Base-by-base conservation (phyloP, 2,797 vertebrate species). In the Diplodus puntazzo region DNA sequence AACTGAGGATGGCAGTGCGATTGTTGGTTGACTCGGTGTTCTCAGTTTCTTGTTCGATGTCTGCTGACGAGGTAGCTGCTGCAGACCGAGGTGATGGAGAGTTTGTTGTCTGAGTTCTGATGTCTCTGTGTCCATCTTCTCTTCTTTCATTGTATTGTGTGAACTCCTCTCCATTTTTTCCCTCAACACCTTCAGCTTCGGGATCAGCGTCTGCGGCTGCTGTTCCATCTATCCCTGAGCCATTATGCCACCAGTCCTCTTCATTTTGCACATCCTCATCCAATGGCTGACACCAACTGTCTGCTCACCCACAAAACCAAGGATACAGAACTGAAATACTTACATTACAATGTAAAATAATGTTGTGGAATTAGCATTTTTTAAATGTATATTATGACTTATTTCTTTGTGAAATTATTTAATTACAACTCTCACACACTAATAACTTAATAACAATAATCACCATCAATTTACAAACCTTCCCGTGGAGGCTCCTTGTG, bases 391-490 rank as follows among this genome's bases (percentile, higher is more conserved):
- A 39, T 39, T 39, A 39, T 39, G 8, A 39, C 34, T 39, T 39
- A 39, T 39, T 39, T 39, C 34, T 39, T 39, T 39, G 34, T 1
- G 34, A 39, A 39, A 39, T 39, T n/a, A 70, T 25, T n/a, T 3
- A 16, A 55, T 46, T 30, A 30, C 49, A 57, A 0, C 25, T 48
- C 27, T 39, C 18, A 12, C 1, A 14, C 17, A n/a, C 12, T 27
- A 55, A 52, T 18, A 20, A 17, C 23, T 18, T 16, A 17, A 2
- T 1, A 13, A 70, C 0, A 59, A 12, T 2, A 17, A 55, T 25
- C 21, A 16, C 7, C 34, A 3, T 12, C 46, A 54, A 50, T 60
- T 20, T 49, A 75, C 79, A 54, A 43, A 87, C 86, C 80, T 49
- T 10, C 5, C 20, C 8, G 11, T 65, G 11, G 6, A 34, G 11